A percentile compares a stretch with the other conserved stretches of the same genome.
phyloP scores from a whole-genome alignment of 1,140 invertebrate species.

The Luehdorfia chinensis region DNA sequence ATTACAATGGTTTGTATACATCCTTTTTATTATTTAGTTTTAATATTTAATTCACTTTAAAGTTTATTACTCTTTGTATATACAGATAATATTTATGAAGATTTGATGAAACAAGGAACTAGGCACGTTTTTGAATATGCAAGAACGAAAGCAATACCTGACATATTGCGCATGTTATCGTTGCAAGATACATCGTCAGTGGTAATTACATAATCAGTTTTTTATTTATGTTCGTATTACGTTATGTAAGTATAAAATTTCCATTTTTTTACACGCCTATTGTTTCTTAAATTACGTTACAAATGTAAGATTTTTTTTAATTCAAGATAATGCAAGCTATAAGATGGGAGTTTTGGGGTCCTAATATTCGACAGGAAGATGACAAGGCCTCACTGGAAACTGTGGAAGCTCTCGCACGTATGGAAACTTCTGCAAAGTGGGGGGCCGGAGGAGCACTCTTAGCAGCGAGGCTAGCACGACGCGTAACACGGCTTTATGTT shows the following conservation, averaged over 20 bases:
- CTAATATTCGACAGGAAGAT: conserved; percentile 23
- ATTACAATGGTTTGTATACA: conserved; percentile 62
- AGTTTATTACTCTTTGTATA: conserved; percentile 9
- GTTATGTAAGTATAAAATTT: too few species aligned
- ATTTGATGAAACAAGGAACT: conserved; percentile 27
- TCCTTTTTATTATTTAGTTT: background rate
- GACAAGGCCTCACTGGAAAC: conserved; percentile 42
- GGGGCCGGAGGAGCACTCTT: conserved; percentile 65
- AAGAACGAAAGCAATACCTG: conserved; percentile 35
- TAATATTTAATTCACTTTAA: background rate
- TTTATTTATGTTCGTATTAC: too few species aligned
- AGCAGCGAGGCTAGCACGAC: conserved; percentile 55
- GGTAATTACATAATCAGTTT: conserved; percentile 28
- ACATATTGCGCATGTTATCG: conserved; percentile 37
- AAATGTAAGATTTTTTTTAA: too few species aligned
- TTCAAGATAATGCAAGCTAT: conserved; percentile 43
- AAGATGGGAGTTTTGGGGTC: conserved; percentile 58
- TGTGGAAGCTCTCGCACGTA: conserved; percentile 53
- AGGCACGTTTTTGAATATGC: conserved; percentile 35
- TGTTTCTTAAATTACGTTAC: background rate
- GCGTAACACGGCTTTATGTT: conserved; percentile 55
- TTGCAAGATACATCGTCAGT: conserved; percentile 30
- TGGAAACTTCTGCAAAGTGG: conserved; percentile 67
- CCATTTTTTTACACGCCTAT: background rate
- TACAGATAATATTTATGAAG: conserved; percentile 36